Conservation (phyloP, 2,113 vertebrate genomes). For the Regulus satrapa region DNA sequence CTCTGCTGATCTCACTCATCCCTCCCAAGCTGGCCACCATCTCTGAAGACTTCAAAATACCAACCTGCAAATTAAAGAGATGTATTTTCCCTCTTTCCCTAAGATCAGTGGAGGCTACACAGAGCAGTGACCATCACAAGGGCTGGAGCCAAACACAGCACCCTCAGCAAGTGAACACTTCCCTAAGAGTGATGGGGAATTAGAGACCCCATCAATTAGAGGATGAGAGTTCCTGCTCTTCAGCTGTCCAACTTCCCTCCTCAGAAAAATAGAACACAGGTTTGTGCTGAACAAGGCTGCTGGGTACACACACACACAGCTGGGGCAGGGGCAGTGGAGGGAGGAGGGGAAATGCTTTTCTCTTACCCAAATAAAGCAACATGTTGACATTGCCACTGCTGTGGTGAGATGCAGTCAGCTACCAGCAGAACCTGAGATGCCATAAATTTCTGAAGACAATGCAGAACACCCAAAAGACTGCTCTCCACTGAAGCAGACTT, state of each 20-base stretch:
- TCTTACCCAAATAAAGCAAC: background rate
- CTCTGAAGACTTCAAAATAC: background rate
- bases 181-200: background rate
- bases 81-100: background rate
- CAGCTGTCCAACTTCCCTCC: accelerated
- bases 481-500: no score
- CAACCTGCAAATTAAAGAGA: background rate
- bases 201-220: background rate
- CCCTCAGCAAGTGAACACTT: background rate
- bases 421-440: no score
- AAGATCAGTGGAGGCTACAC: background rate
- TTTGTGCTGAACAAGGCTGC: background rate
- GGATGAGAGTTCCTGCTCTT: background rate
- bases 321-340: accelerated
- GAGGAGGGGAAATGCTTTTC: background rate
- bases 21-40: background rate
- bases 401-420: background rate
- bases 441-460: accelerated
- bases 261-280: background rate
- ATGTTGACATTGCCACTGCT: accelerated
- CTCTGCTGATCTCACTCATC: background rate
- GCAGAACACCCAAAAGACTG: background rate
- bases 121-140: background rate
- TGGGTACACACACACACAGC: no score
- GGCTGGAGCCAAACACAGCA: background rate